Conservation (phyloP, 2,888 invertebrate species). For the Polylopha cassiicola region DNA sequence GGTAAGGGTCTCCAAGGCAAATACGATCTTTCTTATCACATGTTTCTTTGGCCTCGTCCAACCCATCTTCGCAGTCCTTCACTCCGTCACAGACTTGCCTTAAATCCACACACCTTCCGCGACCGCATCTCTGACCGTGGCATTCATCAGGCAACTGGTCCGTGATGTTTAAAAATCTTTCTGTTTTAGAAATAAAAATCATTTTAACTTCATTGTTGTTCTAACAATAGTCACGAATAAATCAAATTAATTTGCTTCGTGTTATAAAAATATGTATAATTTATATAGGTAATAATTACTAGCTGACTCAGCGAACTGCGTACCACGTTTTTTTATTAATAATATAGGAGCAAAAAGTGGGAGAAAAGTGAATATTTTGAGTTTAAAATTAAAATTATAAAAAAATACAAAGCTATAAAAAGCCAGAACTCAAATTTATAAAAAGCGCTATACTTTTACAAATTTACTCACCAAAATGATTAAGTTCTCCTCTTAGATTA, state of each 20-base stretch:
- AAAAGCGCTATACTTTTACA: not conserved
- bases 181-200: not conserved
- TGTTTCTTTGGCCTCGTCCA: conserved; percentile 78
- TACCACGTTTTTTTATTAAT: no score
- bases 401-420: no score
- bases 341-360: no score
- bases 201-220: no score
- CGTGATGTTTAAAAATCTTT: conserved; percentile 21
- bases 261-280: no score
- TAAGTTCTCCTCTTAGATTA: conserved; percentile 70
- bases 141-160: conserved; percentile 56
- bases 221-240: no score
- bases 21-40: conserved; percentile 57
- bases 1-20: conserved; percentile 48
- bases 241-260: no score
- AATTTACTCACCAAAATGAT: conserved; percentile 62
- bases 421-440: no score
- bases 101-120: conserved; percentile 81
- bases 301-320: no score
- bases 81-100: conserved; percentile 81
- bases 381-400: no score
- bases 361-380: no score
- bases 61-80: conserved; percentile 81
- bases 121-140: conserved; percentile 79
- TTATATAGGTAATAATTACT: no score